A percentile compares a stretch with the other conserved stretches of the same genome.
phyloP scores from a whole-genome alignment of 2,888 invertebrate species.

The Cephalotes varians region DNA sequence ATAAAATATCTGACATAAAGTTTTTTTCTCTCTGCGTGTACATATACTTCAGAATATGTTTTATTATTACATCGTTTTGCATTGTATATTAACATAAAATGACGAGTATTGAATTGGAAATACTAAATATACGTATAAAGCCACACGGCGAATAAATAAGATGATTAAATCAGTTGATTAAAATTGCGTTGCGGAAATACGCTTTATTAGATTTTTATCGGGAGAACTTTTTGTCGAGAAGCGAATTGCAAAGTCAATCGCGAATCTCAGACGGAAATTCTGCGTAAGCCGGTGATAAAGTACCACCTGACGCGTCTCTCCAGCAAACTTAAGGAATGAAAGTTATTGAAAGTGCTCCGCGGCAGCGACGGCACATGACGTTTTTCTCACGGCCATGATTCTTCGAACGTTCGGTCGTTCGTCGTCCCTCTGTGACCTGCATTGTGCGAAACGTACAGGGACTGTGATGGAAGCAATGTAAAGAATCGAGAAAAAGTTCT shows the following conservation, averaged over 20 bases:
- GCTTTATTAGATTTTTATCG: neutral
- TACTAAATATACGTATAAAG: neutral
- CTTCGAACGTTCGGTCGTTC: slow-evolving; percentile 22
- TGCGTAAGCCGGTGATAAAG: slow-evolving; percentile 26
- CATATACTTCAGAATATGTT: neutral
- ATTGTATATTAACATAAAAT: neutral
- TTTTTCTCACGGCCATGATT: slow-evolving; percentile 48
- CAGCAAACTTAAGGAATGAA: slow-evolving; percentile 43
- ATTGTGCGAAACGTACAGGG: slow-evolving; percentile 20
- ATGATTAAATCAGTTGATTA: neutral
- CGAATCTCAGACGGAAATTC: slow-evolving; percentile 6
- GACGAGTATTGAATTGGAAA: neutral
- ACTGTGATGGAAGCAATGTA: slow-evolving; percentile 23
- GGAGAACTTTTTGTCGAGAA: neutral
- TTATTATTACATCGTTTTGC: neutral
- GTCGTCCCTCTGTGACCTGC: slow-evolving; percentile 40
- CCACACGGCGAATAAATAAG: neutral
- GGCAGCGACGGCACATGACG: slow-evolving; percentile 33
- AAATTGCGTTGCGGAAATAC: neutral
- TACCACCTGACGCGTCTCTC: neutral
- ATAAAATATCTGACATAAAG: neutral
- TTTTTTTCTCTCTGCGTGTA: neutral
- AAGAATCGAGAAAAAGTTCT: slow-evolving; percentile 23
- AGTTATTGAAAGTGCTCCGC: slow-evolving; percentile 35
- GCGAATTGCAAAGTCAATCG: slow-evolving; percentile 16